Conservation (phyloP, 2,888 invertebrate genomes). For the Erannis defoliaria region DNA sequence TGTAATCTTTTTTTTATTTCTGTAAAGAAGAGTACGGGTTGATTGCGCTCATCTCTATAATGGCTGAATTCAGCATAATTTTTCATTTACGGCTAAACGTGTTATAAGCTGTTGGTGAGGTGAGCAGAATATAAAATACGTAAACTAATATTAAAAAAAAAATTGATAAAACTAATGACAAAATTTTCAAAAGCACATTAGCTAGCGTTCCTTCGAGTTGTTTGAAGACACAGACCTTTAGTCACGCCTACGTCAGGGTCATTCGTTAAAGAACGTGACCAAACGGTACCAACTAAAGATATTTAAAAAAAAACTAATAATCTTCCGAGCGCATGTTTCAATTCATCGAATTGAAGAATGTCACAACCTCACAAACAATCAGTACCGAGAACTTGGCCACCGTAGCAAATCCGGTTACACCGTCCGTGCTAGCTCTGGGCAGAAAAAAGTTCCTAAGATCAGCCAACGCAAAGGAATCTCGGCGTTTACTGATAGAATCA, state of each 20-base stretch:
- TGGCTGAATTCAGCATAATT: too few species aligned
- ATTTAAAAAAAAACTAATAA: not conserved
- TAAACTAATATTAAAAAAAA: too few species aligned
- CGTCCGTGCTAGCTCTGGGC: constrained; percentile 37
- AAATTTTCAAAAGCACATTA: too few species aligned
- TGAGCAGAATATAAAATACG: too few species aligned
- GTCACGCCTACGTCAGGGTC: not conserved
- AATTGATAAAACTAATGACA: too few species aligned
- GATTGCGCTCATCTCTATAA: too few species aligned
- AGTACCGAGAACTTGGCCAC: constrained; percentile 40
- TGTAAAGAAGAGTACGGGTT: too few species aligned
- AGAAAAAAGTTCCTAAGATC: constrained; percentile 44
- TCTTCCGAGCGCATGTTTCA: not conserved
- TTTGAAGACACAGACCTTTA: not conserved
- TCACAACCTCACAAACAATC: constrained; percentile 46
- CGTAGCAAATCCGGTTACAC: constrained; percentile 49
- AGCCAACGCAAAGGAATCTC: constrained; percentile 47
- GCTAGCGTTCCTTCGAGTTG: too few species aligned
- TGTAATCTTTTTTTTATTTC: too few species aligned
- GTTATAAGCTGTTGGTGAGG: too few species aligned
- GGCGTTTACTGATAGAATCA: constrained; percentile 37
- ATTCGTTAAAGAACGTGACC: constrained; percentile 11
- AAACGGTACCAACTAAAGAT: too few species aligned
- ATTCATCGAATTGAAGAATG: constrained; percentile 24
- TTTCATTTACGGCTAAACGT: too few species aligned